Evolutionary conservation across 2,888 invertebrate genomes (phyloP).

Genomic region (Catotricha subobsoleta): DNA sequence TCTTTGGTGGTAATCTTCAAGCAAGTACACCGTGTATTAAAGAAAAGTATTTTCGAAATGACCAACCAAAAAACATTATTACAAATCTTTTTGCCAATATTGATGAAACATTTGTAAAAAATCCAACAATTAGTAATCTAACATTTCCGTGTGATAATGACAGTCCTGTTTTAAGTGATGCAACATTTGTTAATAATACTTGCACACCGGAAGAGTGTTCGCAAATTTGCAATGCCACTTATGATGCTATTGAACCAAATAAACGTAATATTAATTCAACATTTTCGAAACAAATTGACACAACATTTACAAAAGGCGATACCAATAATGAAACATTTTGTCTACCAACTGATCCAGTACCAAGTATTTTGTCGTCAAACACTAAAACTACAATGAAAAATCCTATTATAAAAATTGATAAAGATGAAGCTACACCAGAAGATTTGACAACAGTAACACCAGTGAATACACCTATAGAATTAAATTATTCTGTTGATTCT

Average conservation of each 20-base stretch:
- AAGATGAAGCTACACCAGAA: conserved; percentile 13
- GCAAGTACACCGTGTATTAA: conserved; percentile 12
- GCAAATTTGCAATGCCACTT: too few relatives aligned
- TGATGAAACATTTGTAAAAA: too few relatives aligned
- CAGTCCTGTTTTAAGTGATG: background rate
- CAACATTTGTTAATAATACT: background rate
- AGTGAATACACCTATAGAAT: conserved; percentile 15
- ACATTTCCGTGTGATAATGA: background rate
- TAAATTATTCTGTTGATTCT: conserved; percentile 13
- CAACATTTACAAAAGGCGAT: background rate
- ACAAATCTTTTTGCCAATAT: too few relatives aligned
- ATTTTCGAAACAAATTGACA: background rate
- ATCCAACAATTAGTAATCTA: too few relatives aligned
- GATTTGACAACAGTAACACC: conserved; percentile 15
- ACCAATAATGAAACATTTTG: background rate
- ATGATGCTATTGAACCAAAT: too few relatives aligned
- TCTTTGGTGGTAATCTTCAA: conserved; percentile 7
- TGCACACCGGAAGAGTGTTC: too few relatives aligned
- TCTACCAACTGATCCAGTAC: background rate
- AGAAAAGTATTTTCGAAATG: too few relatives aligned
- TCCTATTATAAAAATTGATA: conserved; percentile 13
- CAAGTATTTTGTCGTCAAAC: background rate
- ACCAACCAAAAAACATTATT: too few relatives aligned
- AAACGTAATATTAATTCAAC: too few relatives aligned
- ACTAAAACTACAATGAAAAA: background rate